These are phyloP conservation scores for Lathronympha strigana DNA, from an alignment of 2,888 invertebrate genomes.

Conservation along the genomic window DNA sequence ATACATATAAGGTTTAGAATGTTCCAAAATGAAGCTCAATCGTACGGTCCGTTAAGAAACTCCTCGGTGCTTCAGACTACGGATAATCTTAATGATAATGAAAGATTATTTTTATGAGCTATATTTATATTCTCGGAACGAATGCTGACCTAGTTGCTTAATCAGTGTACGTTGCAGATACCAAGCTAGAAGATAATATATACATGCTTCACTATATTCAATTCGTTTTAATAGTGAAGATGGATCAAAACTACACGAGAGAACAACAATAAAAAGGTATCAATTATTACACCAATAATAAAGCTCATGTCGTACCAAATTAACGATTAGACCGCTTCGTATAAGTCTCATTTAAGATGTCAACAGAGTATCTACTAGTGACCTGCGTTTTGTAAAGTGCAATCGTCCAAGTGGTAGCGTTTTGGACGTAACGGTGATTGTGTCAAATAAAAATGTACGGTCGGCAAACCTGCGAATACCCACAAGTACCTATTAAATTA, in stretches of 20 bases:
- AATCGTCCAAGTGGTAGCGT: too few relatives aligned
- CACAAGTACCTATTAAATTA: too few relatives aligned
- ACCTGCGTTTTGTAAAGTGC: too few relatives aligned
- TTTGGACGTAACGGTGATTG: background rate
- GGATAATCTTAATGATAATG: slow-evolving; percentile 32
- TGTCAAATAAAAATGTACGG: background rate
- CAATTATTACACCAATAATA: background rate
- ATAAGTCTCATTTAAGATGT: too few relatives aligned
- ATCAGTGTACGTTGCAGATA: slow-evolving; percentile 1
- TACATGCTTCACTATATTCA: background rate
- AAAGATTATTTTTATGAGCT: slow-evolving; percentile 14
- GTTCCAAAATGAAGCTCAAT: background rate
- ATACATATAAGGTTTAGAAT: background rate
- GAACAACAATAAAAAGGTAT: background rate
- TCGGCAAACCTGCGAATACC: too few relatives aligned
- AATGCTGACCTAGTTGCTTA: slow-evolving; percentile 19
- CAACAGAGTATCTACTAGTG: too few relatives aligned
- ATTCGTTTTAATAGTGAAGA: background rate
- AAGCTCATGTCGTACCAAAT: too few relatives aligned
- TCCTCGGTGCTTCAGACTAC: slow-evolving; percentile 5
- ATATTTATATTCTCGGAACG: slow-evolving; percentile 6
- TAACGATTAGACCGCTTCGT: too few relatives aligned
- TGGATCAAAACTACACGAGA: background rate
- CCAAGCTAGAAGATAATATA: background rate
- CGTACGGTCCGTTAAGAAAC: slow-evolving; percentile 32